These are phyloP conservation scores for Echeneis naucrates DNA, from an alignment of 2,797 vertebrate genomes.

Conservation along the genomic window DNA sequence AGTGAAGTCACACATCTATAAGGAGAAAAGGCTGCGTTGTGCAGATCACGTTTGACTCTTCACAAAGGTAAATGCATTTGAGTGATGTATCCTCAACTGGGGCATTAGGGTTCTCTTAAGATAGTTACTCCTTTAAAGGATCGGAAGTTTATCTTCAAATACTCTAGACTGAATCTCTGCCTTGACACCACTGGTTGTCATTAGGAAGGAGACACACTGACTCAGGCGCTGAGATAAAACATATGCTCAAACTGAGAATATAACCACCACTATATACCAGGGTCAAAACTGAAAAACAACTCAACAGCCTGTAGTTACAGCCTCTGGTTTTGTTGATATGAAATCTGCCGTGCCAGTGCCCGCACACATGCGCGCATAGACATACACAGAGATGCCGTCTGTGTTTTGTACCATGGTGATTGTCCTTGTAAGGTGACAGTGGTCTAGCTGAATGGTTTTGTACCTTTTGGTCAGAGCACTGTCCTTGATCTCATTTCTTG, in stretches of 20 bases:
- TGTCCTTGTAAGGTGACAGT: conserved; percentile 58
- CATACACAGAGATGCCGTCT: not conserved
- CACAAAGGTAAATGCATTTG: conserved; percentile 40
- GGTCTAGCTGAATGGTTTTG: conserved; percentile 22
- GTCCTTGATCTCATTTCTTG: not conserved
- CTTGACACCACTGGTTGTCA: conserved; percentile 15
- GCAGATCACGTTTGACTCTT: not conserved
- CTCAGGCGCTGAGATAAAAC: conserved; percentile 30
- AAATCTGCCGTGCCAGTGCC: conserved; percentile 14
- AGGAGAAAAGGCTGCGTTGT: not conserved
- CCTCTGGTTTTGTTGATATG: conserved; percentile 57
- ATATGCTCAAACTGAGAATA: not conserved
- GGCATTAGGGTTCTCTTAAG: conserved; percentile 9
- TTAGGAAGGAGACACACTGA: conserved; percentile 18
- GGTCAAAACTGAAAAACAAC: conserved; percentile 14
- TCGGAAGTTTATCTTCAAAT: conserved; percentile 23
- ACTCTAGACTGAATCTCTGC: conserved; percentile 35
- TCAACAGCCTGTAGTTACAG: conserved; percentile 13
- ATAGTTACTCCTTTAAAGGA: not conserved
- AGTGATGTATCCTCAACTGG: conserved; percentile 14
- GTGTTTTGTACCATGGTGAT: conserved; percentile 25
- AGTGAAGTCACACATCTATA: not conserved
- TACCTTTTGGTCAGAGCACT: conserved; percentile 10
- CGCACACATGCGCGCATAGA: not conserved
- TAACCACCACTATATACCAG: conserved; percentile 1